Evolutionary conservation across 2,888 invertebrate genomes (phyloP), one percentile per base, ranked within the genome.

Genomic region (Augochlorella aurata): DNA sequence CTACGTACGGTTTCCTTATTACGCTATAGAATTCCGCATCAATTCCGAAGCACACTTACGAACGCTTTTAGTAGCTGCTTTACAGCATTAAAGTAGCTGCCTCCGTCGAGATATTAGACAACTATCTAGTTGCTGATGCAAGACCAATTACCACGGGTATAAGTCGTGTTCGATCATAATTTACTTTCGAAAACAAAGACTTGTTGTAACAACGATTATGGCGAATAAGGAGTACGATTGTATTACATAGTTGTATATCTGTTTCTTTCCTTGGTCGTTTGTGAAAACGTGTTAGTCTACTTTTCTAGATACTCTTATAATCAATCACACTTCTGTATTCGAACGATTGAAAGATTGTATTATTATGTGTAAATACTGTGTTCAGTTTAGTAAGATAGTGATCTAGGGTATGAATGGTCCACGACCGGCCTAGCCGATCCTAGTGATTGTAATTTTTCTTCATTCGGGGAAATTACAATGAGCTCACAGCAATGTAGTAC

Each of bases 361-460:
- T 47, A 49, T 70, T 73, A 54, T 54, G 18, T 77, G 52, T 75
- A 72, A 61, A 68, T 49, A 70, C 10, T 44, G 38, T 71, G 76
- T 73, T 74, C 63, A 71, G 50, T 69, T 67, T 82, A 80, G 74
- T 54, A 45, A 65, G 29, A 72, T 72, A 77, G 82, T 54, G 44
- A 69, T 70, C 67, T 29, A 61, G 44, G 74, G 61, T 75, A 70
- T 80, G 45, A 77, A 38, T 74, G 68, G 54, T 54, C 68, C 80
- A 79, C 63, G 58, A 74, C 81, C 77, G 77, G 88, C 87, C 78
- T 87, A 85, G 74, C 61, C 81, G 54, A 81, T 70, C 76, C 44
- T 89, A 86, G 86, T 82, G 79, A 83, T 82, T 74, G 85, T 84
- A 86, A 85, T 79, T 86, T 38, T 65, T 83, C 84, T 77, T 77